Percentiles rank a stretch among this genome's conserved stretches.
Evolutionary conservation across 2,113 vertebrate genomes (phyloP).

Genomic region (Sturnus vulgaris): DNA sequence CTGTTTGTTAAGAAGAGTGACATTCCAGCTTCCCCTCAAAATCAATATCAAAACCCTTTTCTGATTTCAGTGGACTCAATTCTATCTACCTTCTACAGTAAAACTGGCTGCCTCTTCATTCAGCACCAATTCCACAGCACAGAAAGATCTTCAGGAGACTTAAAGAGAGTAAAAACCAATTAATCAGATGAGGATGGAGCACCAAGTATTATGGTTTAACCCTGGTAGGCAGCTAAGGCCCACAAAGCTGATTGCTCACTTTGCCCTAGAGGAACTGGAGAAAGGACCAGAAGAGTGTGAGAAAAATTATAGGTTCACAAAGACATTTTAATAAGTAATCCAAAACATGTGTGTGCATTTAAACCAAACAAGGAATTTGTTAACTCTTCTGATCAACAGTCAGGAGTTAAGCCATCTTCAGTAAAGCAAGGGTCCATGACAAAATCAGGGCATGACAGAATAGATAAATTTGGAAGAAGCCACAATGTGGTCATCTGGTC

Average conservation of each 20-base stretch:
- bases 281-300: background rate
- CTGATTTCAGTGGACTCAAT: background rate
- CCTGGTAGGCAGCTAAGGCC: background rate
- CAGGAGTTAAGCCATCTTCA: background rate
- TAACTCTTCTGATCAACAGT: background rate
- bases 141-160: background rate
- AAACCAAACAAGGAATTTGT: background rate
- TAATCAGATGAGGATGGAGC: background rate
- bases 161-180: background rate
- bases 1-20: background rate
- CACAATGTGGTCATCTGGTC: background rate
- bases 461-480: background rate
- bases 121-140: background rate
- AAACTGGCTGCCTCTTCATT: background rate
- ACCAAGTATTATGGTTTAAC: background rate
- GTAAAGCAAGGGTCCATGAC: background rate
- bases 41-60: background rate
- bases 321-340: background rate
- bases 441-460: background rate
- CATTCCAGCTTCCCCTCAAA: background rate
- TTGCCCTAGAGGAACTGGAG: rapidly evolving
- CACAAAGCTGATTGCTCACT: background rate
- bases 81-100: background rate
- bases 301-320: background rate
- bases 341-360: rapidly evolving